phyloP scores from a whole-genome alignment of 2,888 invertebrate species.

The Aporophyla lueneburgensis region DNA sequence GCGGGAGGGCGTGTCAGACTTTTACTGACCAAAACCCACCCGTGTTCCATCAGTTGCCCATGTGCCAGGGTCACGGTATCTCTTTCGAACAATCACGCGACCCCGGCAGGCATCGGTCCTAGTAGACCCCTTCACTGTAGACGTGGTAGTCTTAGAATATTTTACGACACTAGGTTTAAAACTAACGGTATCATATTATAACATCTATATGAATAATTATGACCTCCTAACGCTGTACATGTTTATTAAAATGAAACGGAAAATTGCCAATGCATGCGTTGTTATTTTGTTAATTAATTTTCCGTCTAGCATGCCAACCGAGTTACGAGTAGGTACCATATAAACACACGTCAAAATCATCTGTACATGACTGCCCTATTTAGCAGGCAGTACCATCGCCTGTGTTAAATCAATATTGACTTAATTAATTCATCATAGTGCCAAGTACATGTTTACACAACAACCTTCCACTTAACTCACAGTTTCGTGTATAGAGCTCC shows the following conservation, averaged over 20 bases:
- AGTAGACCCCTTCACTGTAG: too few relatives aligned
- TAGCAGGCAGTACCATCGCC: slow-evolving; percentile 32
- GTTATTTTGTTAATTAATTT: slow-evolving; percentile 21
- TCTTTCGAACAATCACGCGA: too few relatives aligned
- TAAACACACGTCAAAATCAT: slow-evolving; percentile 39
- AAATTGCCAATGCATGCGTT: background rate
- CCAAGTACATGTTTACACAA: slow-evolving; percentile 64
- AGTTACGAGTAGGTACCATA: background rate
- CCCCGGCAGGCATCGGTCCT: too few relatives aligned
- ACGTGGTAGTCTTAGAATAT: slow-evolving; percentile 7
- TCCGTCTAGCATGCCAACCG: slow-evolving; percentile 6
- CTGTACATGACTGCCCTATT: slow-evolving; percentile 44
- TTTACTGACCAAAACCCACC: too few relatives aligned
- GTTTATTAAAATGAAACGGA: background rate
- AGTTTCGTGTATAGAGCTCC: slow-evolving; percentile 36
- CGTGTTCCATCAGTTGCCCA: too few relatives aligned
- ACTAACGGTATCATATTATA: slow-evolving; percentile 1
- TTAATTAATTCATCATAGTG: slow-evolving; percentile 73
- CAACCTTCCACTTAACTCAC: slow-evolving; percentile 44
- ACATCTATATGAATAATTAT: slow-evolving; percentile 1
- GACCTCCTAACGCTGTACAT: background rate
- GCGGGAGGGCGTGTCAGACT: too few relatives aligned
- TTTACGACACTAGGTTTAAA: slow-evolving; percentile 40
- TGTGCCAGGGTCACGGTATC: too few relatives aligned
- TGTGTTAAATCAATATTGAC: slow-evolving; percentile 74